Base-by-base conservation (phyloP, 2,888 invertebrate species). In the Aquatica leii region DNA sequence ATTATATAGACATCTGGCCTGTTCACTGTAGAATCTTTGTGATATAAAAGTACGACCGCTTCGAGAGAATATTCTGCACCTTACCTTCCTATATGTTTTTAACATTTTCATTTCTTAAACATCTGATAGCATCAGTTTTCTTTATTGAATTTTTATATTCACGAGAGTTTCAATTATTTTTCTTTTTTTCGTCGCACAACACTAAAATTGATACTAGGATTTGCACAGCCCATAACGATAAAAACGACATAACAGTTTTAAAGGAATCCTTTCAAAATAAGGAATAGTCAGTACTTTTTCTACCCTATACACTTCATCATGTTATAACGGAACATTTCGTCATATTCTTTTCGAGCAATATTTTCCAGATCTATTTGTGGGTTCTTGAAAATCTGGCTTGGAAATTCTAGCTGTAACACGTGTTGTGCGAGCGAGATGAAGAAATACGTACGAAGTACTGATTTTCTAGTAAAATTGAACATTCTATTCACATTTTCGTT, bases 1-100 rank as follows among this genome's bases (percentile, higher is more conserved):
- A 82, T 82, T 82, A 82, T 82, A 82, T 81, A 81, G 81, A 81
- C 81, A 82, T 82, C 81, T 81, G 81, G 80, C 77, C 77, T 78
- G 76, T 76, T 78, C 77, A 78, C 76, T 78, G 73, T 75, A 72
- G 78, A 80, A 80, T 80, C 79, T 81, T 80, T 77, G 76, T 75
- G 76, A 79, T 78, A 80, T 80, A 79, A 79, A 79, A 77, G 73
- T 76, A 78, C 76, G 75, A 75, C 74, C 74, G 70, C 69, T 62
- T 49, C 53, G 46, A 62, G 62, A 65, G 62, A 61, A 65, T 65
- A 61, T 65, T 65, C 59, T 59, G 35, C 54, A 52, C 56, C 52
- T 64, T 49, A 59, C 63, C 54, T 59, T 37, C 46, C 43, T 51
- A 35, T 24, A 62, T 35, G 41, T 50, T 50, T 50, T 50, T 50